Evolutionary conservation across 53 echinoderm and acorn worm genomes (phyloP), one percentile per base, ranked within the genome.

Genomic region (Temnopleurus reevesii): DNA sequence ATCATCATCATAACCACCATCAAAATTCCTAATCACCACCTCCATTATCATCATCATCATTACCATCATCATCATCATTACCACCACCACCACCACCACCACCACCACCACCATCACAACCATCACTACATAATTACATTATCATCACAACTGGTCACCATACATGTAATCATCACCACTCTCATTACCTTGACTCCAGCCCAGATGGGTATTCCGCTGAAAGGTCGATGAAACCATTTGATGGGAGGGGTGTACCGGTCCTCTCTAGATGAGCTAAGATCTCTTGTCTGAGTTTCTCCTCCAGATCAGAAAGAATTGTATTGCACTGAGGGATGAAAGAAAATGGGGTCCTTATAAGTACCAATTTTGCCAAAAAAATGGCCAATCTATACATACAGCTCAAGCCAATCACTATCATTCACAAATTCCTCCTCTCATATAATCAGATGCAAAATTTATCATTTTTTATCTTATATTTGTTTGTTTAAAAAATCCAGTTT

Each of bases 211-310:
- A 96, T 51, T 99, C 99, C 15, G 90, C 93, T 41, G 59, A 91
- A 44, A 99, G 91, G 66, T 96, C 95, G 18, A 99, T 81, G 58
- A 92, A 86, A n/a, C 93, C 99, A 82, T 94, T 77, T 6, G 55
- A 63, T 46, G 99, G 99, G 55, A 99, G 91, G 57, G 99, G 95
- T 28, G 99, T 93, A 44, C 99, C 99, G 6, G 92, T 92, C 45
- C 91, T 88, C 82, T 95, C 94, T 25, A 99, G 91, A 53, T 96
- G 66, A 26, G 90, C 92, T 18, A 99, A 84, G 45, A 99, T 99
- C 59, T 96, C 93, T 47, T 93, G 92, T 59, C 94, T 90, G 0
- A 99, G 77, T 77, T 94, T 99, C 93, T 99, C 94, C 92, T 94
- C 92, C 90, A 99, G 84, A 46, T 89, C 92, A 45, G 61, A 38